Percentiles rank a stretch among this genome's conserved stretches.
Evolutionary conservation across 2,797 vertebrate genomes (phyloP).

Genomic region (Gallirallus australis): DNA sequence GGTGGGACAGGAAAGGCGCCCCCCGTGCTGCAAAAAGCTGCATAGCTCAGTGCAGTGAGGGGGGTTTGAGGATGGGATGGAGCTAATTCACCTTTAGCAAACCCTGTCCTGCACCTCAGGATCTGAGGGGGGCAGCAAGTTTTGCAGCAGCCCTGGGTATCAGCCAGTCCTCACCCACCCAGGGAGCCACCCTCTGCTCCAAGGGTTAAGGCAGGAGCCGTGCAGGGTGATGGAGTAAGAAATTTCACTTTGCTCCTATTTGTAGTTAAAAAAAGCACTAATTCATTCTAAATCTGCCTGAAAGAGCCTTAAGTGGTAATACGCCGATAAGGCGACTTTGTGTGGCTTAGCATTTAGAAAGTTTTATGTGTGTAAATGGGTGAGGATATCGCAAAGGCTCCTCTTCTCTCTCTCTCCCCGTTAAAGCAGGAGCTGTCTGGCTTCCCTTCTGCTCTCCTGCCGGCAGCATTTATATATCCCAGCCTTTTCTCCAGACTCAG

Average conservation of each 20-base stretch:
- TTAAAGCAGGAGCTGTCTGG: not conserved
- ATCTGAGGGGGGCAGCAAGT: not conserved
- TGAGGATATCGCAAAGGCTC: constrained; percentile 39
- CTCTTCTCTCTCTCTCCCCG: not conserved
- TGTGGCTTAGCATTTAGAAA: constrained; percentile 54
- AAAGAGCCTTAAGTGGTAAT: constrained; percentile 68
- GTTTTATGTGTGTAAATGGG: constrained; percentile 59
- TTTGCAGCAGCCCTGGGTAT: not conserved
- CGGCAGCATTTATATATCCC: not conserved
- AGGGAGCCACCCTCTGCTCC: not conserved
- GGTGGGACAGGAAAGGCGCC: not conserved
- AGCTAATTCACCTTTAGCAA: not conserved
- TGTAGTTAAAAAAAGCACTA: constrained; percentile 68
- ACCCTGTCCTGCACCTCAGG: not conserved
- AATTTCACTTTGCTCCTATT: constrained; percentile 47
- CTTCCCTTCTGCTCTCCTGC: constrained; percentile 16
- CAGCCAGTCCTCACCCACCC: not conserved
- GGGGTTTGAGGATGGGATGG: not conserved
- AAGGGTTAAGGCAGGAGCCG: constrained; percentile 2
- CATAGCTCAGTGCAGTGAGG: accelerated
- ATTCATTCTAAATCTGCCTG: constrained; percentile 71
- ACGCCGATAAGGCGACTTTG: constrained; percentile 62
- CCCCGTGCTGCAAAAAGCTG: not conserved
- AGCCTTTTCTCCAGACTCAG: not conserved
- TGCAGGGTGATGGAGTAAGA: not conserved